A percentile compares a stretch with the other conserved stretches of the same genome.
phyloP scores from a whole-genome alignment of 2,113 vertebrate species.

The Speoplatyrhinus poulsoni region DNA sequence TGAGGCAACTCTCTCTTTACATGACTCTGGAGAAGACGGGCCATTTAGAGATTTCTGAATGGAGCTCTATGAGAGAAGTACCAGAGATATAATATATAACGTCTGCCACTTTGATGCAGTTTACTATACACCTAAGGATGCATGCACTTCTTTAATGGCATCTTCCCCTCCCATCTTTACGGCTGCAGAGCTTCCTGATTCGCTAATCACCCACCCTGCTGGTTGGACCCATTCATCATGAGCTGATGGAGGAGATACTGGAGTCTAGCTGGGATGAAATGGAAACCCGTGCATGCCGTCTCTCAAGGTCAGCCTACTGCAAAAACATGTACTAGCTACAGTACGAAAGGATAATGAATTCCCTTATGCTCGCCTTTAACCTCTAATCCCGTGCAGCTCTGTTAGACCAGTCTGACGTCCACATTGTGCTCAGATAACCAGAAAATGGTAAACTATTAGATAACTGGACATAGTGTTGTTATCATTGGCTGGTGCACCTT shows the following conservation, averaged over 20 bases:
- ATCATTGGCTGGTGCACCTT: conserved; percentile 6
- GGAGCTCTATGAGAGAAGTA: too few relatives aligned
- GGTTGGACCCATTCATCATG: conserved; percentile 69
- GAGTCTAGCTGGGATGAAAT: conserved; percentile 48
- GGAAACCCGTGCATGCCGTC: conserved; percentile 35
- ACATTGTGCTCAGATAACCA: conserved; percentile 51
- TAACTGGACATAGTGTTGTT: conserved; percentile 29
- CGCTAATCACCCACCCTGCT: conserved; percentile 50
- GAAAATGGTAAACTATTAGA: conserved; percentile 46
- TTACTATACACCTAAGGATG: conserved; percentile 31
- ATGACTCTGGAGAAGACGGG: too few relatives aligned
- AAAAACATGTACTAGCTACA: conserved; percentile 14
- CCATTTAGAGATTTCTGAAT: too few relatives aligned
- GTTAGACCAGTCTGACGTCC: conserved; percentile 28
- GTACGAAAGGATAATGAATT: conserved; percentile 67
- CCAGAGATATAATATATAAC: conserved; percentile 1
- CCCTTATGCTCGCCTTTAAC: conserved; percentile 47
- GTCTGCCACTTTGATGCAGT: neutral
- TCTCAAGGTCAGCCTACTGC: conserved; percentile 59
- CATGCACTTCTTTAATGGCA: conserved; percentile 33
- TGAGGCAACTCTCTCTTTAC: too few relatives aligned
- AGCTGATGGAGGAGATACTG: conserved; percentile 53
- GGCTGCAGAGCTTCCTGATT: conserved; percentile 39
- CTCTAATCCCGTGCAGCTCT: conserved; percentile 39
- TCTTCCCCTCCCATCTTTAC: conserved; percentile 47